Base-by-base conservation (phyloP, 2,888 invertebrate genomes). In the Serrognathus titanus region DNA sequence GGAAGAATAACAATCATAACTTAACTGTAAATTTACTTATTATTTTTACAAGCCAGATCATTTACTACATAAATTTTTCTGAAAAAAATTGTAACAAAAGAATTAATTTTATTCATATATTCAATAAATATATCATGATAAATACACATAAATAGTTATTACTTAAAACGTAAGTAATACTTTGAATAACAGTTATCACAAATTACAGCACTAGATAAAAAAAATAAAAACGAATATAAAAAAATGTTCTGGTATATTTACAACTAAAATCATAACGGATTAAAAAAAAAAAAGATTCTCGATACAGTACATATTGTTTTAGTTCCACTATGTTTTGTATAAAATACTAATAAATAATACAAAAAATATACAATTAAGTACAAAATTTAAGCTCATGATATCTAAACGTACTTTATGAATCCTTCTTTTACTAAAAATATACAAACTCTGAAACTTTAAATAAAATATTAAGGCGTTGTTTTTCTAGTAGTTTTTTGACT, bases 381-480 rank as follows among this genome's bases (percentile, higher is more conserved):
- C 40, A 36, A 50, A 55, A 55, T 50, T 24, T 55, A 55, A 49
- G 55, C 55, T 55, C 55, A 43, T 49, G 41, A 40, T 50, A 49
- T 50, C 40, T 55, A 54, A 48, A 51, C 50, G 48, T 58, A 58
- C 53, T 48, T 58, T 41, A 55, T 51, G 51, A 58, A 53, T 51
- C 43, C 39, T 57, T 47, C 50, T 53, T 35, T 54, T 48, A 57
- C 57, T 57, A 57, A 57, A 51, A 58, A 58, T 55, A 55, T 55
- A 58, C 58, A 58, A 51, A 55, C 55, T 58, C 43, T 46, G 43
- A 58, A 52, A 37, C 45, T 11, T 47, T 41, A 49, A 57, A 53
- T 41, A 55, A 46, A 54, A 55, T 52, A 43, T 55, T 58, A 55
- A 58, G 58, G 58, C 58, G 45, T 37, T 58, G 46, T 40, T 47